Percentiles rank a stretch among this genome's conserved stretches.
phyloP scores from a whole-genome alignment of 2,797 vertebrate species.

The Falco biarmicus region DNA sequence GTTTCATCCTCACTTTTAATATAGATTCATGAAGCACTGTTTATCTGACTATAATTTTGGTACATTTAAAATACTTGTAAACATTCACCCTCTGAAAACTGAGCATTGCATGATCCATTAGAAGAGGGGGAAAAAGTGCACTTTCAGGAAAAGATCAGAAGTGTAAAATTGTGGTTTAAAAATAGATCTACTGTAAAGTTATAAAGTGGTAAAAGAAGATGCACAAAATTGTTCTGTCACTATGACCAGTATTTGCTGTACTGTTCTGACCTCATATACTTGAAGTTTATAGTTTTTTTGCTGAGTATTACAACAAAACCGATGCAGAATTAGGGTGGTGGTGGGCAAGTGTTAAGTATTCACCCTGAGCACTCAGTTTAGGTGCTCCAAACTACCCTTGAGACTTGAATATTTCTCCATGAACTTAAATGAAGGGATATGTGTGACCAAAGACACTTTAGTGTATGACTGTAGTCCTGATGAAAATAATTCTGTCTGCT shows the following conservation, averaged over 20 bases:
- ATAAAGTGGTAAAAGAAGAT: accelerated
- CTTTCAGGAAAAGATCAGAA: neutral
- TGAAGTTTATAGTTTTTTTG: neutral
- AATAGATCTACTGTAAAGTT: neutral
- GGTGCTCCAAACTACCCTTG: neutral
- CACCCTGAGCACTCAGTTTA: neutral
- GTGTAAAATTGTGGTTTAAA: neutral
- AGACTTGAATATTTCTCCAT: neutral
- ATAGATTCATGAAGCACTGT: neutral
- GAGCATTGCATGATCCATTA: too few species aligned
- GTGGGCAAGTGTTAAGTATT: neutral
- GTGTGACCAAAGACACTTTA: neutral
- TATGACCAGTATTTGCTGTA: neutral
- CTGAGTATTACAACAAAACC: neutral
- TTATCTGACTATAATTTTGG: neutral
- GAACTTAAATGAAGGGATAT: neutral
- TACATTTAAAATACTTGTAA: neutral
- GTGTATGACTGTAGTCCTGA: neutral
- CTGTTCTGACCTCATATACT: neutral
- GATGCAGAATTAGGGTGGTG: neutral
- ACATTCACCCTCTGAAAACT: too few species aligned
- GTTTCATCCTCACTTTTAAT: neutral
- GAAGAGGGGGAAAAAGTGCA: neutral
- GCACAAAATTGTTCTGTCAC: neutral
- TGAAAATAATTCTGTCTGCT: neutral